phyloP scores from a whole-genome alignment of 23 tunicate species.

The Halocynthia aurantium region DNA sequence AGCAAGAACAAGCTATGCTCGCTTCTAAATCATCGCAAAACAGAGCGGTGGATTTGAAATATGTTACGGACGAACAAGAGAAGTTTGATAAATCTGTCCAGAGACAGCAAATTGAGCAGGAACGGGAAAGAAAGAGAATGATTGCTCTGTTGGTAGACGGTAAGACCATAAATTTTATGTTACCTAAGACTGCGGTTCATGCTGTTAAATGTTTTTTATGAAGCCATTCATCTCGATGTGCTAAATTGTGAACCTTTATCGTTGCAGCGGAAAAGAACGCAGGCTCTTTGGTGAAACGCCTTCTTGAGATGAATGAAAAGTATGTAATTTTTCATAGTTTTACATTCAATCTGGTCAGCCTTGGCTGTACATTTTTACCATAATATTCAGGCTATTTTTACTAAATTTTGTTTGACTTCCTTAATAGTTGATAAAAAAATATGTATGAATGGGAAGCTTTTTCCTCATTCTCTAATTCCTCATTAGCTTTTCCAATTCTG shows the following conservation, averaged over 20 bases:
- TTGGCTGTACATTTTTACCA: too few species aligned
- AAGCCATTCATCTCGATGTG: too few species aligned
- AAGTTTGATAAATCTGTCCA: constrained; percentile 44
- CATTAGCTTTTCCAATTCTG: too few species aligned
- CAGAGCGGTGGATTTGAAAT: constrained; percentile 26
- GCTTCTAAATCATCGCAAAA: constrained; percentile 23
- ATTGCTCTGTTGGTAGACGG: constrained; percentile 43
- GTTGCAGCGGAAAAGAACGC: constrained; percentile 19
- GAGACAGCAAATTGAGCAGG: constrained; percentile 63
- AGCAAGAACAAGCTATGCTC: constrained; percentile 33
- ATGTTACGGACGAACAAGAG: constrained; percentile 37
- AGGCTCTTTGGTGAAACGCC: not conserved
- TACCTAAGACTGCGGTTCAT: too few species aligned
- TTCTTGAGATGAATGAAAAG: constrained; percentile 17
- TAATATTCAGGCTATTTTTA: too few species aligned
- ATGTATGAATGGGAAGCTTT: too few species aligned
- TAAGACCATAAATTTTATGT: not conserved
- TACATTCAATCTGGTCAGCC: not conserved
- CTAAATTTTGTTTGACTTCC: too few species aligned
- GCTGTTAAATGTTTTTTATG: too few species aligned
- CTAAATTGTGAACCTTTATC: not conserved
- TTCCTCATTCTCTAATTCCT: too few species aligned
- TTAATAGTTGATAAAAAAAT: too few species aligned
- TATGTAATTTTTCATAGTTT: not conserved
- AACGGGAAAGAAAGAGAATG: constrained; percentile 59